These are phyloP conservation scores for Eurois occulta DNA, from an alignment of 2,888 invertebrate species.

Conservation along the genomic window DNA sequence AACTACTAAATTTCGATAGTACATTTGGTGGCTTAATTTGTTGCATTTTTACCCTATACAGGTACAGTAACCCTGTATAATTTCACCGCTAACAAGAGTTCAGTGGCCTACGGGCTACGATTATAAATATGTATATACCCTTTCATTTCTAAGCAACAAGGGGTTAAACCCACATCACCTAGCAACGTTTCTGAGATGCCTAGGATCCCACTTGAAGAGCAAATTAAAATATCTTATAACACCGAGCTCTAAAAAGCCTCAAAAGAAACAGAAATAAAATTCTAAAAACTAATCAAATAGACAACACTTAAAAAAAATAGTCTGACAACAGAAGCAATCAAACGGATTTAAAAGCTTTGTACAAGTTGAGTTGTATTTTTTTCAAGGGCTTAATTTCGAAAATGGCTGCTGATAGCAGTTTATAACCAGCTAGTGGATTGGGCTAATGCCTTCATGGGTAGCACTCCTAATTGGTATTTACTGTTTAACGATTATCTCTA, in stretches of 20 bases:
- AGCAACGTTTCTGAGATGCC: not conserved
- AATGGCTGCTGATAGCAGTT: constrained; percentile 1
- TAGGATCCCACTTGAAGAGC: constrained; percentile 8
- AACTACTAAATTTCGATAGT: no score
- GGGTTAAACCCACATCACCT: constrained; percentile 3
- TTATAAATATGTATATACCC: not conserved
- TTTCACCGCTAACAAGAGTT: not conserved
- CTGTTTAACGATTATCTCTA: constrained; percentile 1
- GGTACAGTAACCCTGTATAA: no score
- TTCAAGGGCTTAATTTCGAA: not conserved
- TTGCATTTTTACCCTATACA: no score
- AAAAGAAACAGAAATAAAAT: constrained; percentile 12
- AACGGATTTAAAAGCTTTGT: constrained; percentile 13
- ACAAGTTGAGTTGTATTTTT: not conserved
- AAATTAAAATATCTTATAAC: not conserved
- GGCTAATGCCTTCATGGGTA: not conserved
- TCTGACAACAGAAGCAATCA: not conserved
- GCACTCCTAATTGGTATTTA: constrained; percentile 9
- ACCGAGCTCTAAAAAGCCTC: not conserved
- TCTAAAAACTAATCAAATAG: constrained; percentile 16
- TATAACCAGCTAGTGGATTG: not conserved
- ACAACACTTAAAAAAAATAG: constrained; percentile 1
- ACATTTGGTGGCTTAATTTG: no score
- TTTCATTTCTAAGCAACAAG: constrained; percentile 32
- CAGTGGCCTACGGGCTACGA: not conserved